These are phyloP conservation scores for Oscheius sp. DNA, from an alignment of 2,888 invertebrate genomes.

Conservation along the genomic window DNA sequence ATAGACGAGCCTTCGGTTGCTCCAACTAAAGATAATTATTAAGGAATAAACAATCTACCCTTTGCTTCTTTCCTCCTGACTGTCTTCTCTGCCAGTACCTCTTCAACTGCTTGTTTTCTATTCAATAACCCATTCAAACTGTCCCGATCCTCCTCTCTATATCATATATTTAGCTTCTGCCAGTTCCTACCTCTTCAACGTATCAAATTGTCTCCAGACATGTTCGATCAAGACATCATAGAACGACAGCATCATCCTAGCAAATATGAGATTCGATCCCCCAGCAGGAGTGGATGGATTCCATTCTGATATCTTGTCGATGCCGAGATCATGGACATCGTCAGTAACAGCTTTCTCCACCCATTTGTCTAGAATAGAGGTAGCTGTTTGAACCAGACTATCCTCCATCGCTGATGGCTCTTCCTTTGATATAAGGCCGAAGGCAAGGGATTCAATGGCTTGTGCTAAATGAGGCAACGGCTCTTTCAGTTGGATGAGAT, in stretches of 20 bases:
- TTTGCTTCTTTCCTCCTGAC: conserved; percentile 7
- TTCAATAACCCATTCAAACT: conserved; percentile 37
- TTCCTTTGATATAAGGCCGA: background rate
- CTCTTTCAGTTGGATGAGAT: conserved; percentile 33
- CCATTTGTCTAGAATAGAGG: conserved; percentile 33
- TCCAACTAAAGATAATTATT: background rate
- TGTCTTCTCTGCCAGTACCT: conserved; percentile 28
- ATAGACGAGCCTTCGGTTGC: background rate
- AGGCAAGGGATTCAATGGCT: background rate
- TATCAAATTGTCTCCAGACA: conserved; percentile 47
- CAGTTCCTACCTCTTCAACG: conserved; percentile 4
- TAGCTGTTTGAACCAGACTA: background rate
- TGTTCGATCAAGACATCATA: conserved; percentile 55
- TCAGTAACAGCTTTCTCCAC: conserved; percentile 32
- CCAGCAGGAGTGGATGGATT: conserved; percentile 34
- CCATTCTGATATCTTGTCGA: conserved; percentile 51
- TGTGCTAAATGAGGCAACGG: conserved; percentile 46
- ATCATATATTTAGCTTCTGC: background rate
- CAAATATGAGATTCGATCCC: conserved; percentile 35
- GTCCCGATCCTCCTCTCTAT: conserved; percentile 33
- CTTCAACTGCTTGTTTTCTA: conserved; percentile 38
- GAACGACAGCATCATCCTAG: conserved; percentile 43
- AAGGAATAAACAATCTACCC: no score
- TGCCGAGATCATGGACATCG: conserved; percentile 39
- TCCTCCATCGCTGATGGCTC: background rate